phyloP scores from a whole-genome alignment of 2,888 invertebrate species.

The Amphipyra tragopoginis region DNA sequence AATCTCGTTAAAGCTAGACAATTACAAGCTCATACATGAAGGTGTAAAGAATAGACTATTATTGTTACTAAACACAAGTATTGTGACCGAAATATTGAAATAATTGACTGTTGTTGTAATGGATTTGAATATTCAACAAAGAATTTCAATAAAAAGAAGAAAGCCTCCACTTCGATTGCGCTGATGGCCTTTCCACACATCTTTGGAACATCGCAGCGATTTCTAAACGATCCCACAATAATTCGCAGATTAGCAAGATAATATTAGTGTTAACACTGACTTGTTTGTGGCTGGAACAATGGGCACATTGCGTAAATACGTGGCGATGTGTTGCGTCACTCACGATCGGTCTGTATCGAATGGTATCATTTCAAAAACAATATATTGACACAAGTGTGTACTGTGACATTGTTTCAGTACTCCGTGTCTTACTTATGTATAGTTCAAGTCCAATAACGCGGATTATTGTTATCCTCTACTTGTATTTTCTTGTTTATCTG shows the following conservation, averaged over 20 bases:
- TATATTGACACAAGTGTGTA: conserved; percentile 84
- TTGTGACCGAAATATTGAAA: too few relatives aligned
- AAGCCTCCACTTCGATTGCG: too few relatives aligned
- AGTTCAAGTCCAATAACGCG: conserved; percentile 63
- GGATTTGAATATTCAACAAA: not conserved
- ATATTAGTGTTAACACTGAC: conserved; percentile 53
- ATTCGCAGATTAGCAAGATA: conserved; percentile 45
- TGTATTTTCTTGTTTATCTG: conserved; percentile 43
- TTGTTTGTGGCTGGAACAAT: conserved; percentile 66
- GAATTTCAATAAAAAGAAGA: too few relatives aligned
- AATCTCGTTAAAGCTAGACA: not conserved
- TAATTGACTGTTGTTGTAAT: not conserved
- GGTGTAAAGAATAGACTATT: too few relatives aligned
- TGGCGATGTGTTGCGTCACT: conserved; percentile 77
- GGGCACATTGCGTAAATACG: conserved; percentile 66
- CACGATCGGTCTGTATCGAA: conserved; percentile 72
- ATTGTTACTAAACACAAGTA: too few relatives aligned
- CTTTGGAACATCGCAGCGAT: not conserved
- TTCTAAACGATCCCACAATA: conserved; percentile 25
- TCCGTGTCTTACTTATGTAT: conserved; percentile 54
- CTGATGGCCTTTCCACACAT: too few relatives aligned
- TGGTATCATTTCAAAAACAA: conserved; percentile 82
- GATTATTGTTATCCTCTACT: conserved; percentile 52
- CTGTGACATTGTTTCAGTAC: conserved; percentile 69
- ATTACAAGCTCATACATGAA: too few relatives aligned